These are phyloP conservation scores for Notospermus geniculatus DNA, from an alignment of 1,140 invertebrate genomes.

Conservation along the genomic window DNA sequence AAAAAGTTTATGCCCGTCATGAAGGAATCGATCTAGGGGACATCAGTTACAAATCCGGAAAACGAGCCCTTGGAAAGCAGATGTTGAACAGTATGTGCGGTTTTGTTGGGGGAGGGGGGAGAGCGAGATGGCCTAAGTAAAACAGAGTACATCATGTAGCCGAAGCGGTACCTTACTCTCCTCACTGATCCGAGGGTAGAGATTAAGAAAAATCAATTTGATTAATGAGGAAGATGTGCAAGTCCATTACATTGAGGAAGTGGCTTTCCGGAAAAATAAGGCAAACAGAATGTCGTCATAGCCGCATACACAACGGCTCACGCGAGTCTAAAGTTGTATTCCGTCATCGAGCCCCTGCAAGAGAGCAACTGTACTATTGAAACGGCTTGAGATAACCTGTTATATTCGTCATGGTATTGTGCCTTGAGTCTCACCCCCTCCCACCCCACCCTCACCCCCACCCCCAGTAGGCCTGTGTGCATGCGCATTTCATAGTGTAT, in stretches of 20 bases:
- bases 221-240: constrained; percentile 19
- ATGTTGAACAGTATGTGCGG: constrained; percentile 37
- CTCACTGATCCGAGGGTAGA: constrained; percentile 28
- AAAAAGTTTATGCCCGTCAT: constrained; percentile 37
- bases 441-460: too few species aligned
- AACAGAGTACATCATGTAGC: constrained; percentile 30
- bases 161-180: constrained; percentile 34
- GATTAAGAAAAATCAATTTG: constrained; percentile 23
- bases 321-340: constrained; percentile 51
- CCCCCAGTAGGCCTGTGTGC: too few species aligned
- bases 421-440: too few species aligned
- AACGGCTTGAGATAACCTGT: too few species aligned
- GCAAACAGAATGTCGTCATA: constrained; percentile 44
- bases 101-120: constrained; percentile 25
- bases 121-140: constrained; percentile 19
- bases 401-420: too few species aligned
- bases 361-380: too few species aligned
- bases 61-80: constrained; percentile 30
- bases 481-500: too few species aligned
- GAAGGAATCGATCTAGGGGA: constrained; percentile 48
- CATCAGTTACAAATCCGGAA: constrained; percentile 47
- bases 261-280: constrained; percentile 7
- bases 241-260: constrained; percentile 9
- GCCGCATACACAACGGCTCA: too few species aligned
- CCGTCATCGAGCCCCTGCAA: constrained; percentile 41